Conservation (phyloP, 2,113 vertebrate genomes). For the Labeo catla region DNA sequence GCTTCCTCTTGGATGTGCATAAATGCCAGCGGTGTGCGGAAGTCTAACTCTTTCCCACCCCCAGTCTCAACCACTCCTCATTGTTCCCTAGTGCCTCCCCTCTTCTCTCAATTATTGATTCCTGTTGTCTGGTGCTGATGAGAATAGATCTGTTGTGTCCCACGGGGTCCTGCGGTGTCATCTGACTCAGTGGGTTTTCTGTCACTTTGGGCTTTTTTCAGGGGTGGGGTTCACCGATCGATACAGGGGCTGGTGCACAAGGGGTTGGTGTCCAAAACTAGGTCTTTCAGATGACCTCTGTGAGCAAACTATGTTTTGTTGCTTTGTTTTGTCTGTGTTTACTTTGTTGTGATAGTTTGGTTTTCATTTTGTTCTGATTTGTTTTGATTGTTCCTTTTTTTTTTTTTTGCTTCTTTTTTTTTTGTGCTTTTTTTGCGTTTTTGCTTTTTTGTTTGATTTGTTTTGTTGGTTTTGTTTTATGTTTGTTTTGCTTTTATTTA, state of each 20-base stretch:
- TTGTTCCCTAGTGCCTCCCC: constrained; percentile 40
- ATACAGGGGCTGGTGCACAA: constrained; percentile 44
- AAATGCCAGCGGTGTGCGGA: constrained; percentile 26
- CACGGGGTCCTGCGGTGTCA: constrained; percentile 70
- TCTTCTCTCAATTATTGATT: constrained; percentile 75
- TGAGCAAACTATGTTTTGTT: constrained; percentile 10
- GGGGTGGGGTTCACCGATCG: constrained; percentile 54
- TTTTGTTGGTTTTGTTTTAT: background rate
- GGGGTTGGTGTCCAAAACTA: constrained; percentile 44
- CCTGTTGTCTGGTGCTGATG: constrained; percentile 73
- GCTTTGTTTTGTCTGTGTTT: background rate
- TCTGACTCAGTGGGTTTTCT: constrained; percentile 76
- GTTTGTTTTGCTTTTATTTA: no score
- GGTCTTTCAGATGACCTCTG: constrained; percentile 53
- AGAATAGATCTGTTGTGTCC: constrained; percentile 79
- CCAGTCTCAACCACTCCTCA: constrained; percentile 8
- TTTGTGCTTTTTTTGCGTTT: background rate
- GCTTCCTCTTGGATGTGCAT: constrained; percentile 54
- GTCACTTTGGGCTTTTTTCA: constrained; percentile 71
- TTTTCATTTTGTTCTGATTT: background rate
- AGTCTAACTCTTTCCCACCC: constrained; percentile 32
- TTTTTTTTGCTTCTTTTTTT: background rate
- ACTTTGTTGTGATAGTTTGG: background rate
- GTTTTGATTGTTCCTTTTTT: no score
- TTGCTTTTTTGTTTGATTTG: background rate